Conservation (phyloP, 2,797 vertebrate species). For the Melopsittacus undulatus region DNA sequence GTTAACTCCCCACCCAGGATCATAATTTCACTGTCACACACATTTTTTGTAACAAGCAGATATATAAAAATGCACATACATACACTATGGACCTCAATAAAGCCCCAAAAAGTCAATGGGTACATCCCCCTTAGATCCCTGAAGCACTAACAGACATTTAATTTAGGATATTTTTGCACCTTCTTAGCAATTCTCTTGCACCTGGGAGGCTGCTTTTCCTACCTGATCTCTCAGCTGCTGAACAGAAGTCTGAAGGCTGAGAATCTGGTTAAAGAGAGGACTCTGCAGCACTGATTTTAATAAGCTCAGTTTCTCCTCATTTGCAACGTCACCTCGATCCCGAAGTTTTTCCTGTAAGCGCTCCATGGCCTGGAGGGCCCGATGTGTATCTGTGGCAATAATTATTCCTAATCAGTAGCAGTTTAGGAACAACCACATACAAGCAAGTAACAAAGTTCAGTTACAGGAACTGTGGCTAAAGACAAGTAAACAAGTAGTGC, state of each 20-base stretch:
- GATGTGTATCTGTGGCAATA: slow-evolving; percentile 86
- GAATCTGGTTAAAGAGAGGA: slow-evolving; percentile 95
- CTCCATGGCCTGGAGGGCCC: slow-evolving; percentile 94
- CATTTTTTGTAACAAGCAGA: neutral
- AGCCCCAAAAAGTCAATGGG: neutral
- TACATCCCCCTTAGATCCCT: neutral
- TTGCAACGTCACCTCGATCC: slow-evolving; percentile 89
- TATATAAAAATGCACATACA: neutral
- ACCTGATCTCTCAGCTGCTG: slow-evolving; percentile 95
- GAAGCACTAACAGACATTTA: neutral
- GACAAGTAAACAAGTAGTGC: neutral
- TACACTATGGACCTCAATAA: neutral
- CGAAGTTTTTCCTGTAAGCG: slow-evolving; percentile 92
- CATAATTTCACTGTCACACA: neutral
- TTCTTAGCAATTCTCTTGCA: neutral
- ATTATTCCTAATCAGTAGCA: slow-evolving; percentile 37
- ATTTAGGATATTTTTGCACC: neutral
- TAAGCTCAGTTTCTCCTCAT: slow-evolving; percentile 91
- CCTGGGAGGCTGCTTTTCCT: neutral
- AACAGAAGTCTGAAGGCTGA: slow-evolving; percentile 91
- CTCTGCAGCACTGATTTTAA: slow-evolving; percentile 94
- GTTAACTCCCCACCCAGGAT: neutral
- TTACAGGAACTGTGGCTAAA: neutral
- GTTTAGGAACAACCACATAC: slow-evolving; percentile 13
- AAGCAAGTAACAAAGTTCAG: neutral